These are phyloP conservation scores for Hyposmocoma kahamanoa DNA, from an alignment of 1,140 invertebrate genomes.

Conservation along the genomic window DNA sequence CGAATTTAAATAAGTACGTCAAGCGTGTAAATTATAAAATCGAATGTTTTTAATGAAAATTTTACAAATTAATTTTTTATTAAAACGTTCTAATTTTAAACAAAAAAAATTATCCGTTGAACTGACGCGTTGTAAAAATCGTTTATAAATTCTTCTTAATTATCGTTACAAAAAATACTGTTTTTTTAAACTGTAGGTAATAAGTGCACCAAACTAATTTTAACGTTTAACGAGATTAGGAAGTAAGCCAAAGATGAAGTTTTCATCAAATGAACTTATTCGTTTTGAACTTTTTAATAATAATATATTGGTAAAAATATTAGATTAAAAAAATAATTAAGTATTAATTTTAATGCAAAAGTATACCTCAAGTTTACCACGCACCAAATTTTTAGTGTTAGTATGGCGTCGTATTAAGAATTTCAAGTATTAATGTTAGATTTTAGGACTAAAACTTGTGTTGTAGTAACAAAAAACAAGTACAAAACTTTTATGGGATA, in stretches of 20 bases:
- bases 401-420: constrained; percentile 15
- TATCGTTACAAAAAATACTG: too few relatives aligned
- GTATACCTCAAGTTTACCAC: constrained; percentile 70
- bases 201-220: constrained; percentile 55
- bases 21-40: too few relatives aligned
- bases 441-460: constrained; percentile 18
- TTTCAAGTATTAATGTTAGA: constrained; percentile 20
- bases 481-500: constrained; percentile 6
- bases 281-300: constrained; percentile 36
- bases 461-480: constrained; percentile 23
- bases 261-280: constrained; percentile 63
- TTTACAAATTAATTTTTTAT: too few relatives aligned
- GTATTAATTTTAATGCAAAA: constrained; percentile 26
- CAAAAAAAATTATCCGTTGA: not conserved
- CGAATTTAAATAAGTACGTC: too few relatives aligned
- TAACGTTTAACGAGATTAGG: constrained; percentile 43
- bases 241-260: constrained; percentile 62
- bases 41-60: too few relatives aligned
- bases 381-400: constrained; percentile 67
- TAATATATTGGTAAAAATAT: constrained; percentile 48
- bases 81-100: too few relatives aligned
- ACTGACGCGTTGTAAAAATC: not conserved
- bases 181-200: too few relatives aligned
- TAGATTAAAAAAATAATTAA: constrained; percentile 14
- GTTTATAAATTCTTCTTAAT: not conserved